A percentile compares a stretch with the other conserved stretches of the same genome.
phyloP scores from a whole-genome alignment of 2,113 vertebrate species.

The Nothocercus julius region DNA sequence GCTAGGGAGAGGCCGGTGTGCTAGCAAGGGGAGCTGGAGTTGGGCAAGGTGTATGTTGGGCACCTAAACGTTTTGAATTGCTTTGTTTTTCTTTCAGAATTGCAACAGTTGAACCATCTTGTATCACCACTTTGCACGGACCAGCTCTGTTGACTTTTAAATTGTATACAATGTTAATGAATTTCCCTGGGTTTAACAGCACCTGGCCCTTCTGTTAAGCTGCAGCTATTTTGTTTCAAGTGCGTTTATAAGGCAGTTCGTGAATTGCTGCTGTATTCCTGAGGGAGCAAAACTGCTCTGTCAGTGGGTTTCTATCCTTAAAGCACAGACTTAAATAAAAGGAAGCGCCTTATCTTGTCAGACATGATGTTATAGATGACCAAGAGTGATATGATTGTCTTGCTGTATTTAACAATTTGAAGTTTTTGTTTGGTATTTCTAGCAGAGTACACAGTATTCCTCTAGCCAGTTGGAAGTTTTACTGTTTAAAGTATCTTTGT shows the following conservation, averaged over 20 bases:
- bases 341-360: constrained; percentile 34
- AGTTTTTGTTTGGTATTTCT: constrained; percentile 26
- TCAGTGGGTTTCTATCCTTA: background rate
- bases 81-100: background rate
- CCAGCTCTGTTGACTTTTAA: background rate
- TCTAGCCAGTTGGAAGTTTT: constrained; percentile 46
- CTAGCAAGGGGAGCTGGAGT: background rate
- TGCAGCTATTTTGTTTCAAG: background rate
- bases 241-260: background rate
- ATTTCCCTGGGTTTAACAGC: background rate
- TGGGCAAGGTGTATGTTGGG: background rate
- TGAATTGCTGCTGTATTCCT: constrained; percentile 9
- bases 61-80: background rate
- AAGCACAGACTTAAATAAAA: background rate
- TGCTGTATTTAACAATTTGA: constrained; percentile 2
- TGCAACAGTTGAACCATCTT: background rate
- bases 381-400: constrained; percentile 13
- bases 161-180: background rate
- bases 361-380: background rate
- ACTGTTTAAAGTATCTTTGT: constrained; percentile 54
- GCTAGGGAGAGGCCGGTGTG: fast-evolving
- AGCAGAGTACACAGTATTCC: background rate
- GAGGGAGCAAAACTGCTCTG: constrained; percentile 1
- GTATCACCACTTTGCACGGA: background rate
- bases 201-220: background rate